phyloP scores from a whole-genome alignment of 2,888 invertebrate genomes.

The Uloborus plumipes region DNA sequence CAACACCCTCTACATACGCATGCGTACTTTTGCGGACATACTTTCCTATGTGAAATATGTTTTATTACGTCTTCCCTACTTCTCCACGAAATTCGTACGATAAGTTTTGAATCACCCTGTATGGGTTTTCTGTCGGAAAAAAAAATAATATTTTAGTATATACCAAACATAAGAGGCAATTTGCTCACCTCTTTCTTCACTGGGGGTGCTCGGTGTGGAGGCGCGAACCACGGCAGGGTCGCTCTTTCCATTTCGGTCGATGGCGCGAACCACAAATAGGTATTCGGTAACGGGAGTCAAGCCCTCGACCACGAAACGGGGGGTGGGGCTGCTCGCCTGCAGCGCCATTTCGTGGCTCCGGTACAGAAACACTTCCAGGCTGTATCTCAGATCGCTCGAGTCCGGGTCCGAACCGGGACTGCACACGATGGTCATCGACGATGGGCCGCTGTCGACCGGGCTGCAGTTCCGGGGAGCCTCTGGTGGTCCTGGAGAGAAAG shows the following conservation, averaged over 20 bases:
- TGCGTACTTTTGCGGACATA: too few relatives aligned
- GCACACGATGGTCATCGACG: conserved; percentile 64
- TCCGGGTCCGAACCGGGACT: conserved; percentile 41
- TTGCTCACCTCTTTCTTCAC: conserved; percentile 46
- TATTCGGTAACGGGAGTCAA: conserved; percentile 26
- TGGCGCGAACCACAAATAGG: conserved; percentile 47
- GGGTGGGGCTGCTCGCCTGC: conserved; percentile 21
- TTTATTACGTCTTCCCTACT: too few relatives aligned
- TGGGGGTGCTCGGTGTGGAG: conserved; percentile 23
- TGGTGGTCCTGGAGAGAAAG: conserved; percentile 60
- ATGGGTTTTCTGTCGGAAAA: too few relatives aligned
- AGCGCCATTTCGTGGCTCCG: conserved; percentile 19
- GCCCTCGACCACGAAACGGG: conserved; percentile 27
- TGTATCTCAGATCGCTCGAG: conserved; percentile 30
- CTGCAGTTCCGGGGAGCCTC: conserved; percentile 65
- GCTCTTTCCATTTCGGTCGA: conserved; percentile 46
- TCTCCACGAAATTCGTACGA: too few relatives aligned
- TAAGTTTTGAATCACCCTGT: too few relatives aligned
- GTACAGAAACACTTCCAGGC: conserved; percentile 45
- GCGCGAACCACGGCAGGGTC: conserved; percentile 21
- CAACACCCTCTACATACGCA: too few relatives aligned
- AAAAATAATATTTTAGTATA: too few relatives aligned
- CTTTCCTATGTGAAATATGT: too few relatives aligned
- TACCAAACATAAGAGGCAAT: background rate
- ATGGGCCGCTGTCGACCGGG: conserved; percentile 61